A percentile compares a stretch with the other conserved stretches of the same genome.
phyloP scores from a whole-genome alignment of 2,797 vertebrate species.

The Triplophysa yarkandensis region DNA sequence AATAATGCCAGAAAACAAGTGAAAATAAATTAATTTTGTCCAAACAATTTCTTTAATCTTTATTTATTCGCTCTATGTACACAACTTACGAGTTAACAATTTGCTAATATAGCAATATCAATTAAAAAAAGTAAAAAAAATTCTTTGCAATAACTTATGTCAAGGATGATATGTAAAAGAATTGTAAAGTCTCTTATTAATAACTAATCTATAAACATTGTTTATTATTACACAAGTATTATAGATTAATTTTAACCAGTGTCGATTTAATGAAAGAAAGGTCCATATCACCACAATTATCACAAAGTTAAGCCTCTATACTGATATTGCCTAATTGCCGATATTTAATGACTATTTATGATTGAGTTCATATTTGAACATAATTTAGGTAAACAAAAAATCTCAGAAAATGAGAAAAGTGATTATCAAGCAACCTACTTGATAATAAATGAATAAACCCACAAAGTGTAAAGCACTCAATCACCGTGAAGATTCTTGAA shows the following conservation, averaged over 20 bases:
- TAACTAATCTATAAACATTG: background rate
- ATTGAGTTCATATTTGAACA: background rate
- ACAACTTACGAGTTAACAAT: constrained; percentile 3
- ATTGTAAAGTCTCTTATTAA: background rate
- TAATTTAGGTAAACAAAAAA: background rate
- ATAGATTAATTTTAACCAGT: background rate
- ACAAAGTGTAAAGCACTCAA: constrained; percentile 63
- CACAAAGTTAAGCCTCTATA: background rate
- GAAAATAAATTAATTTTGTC: too few species aligned
- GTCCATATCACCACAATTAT: background rate
- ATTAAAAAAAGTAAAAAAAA: too few species aligned
- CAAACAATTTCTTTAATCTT: background rate
- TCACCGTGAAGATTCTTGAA: constrained; percentile 92
- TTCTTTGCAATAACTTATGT: background rate
- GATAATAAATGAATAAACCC: constrained; percentile 33
- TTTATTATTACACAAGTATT: background rate
- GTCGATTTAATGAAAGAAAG: background rate
- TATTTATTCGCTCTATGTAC: constrained; percentile 11
- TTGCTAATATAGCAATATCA: constrained; percentile 65
- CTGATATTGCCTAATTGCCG: background rate
- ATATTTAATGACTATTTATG: background rate
- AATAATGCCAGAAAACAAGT: too few species aligned
- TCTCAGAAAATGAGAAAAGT: background rate
- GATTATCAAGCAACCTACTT: background rate
- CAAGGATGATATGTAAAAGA: background rate